Percentiles rank a stretch among this genome's conserved stretches.
Conservation (phyloP, 2,113 vertebrate species). For the Polyodon spathula region DNA sequence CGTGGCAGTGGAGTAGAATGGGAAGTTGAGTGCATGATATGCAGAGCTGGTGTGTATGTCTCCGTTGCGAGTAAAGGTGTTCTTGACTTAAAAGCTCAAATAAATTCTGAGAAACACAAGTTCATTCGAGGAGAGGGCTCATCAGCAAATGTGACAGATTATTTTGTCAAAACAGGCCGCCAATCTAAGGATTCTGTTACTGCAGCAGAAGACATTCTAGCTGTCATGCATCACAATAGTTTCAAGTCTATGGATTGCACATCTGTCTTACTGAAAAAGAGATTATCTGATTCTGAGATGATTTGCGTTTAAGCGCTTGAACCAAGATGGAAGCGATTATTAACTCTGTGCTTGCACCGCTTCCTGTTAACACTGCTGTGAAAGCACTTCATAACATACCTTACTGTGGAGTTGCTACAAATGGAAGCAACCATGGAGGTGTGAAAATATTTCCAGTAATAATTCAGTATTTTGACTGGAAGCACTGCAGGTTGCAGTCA, state of each 20-base stretch:
- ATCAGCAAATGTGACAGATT: not conserved
- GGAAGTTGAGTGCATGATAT: too few species aligned
- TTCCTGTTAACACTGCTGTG: too few species aligned
- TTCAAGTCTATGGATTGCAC: too few species aligned
- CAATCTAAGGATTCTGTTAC: not conserved
- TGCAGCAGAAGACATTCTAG: not conserved
- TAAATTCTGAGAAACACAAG: not conserved
- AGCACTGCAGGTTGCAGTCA: slow-evolving; percentile 17
- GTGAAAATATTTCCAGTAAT: slow-evolving; percentile 17
- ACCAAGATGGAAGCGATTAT: too few species aligned
- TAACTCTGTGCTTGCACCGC: too few species aligned
- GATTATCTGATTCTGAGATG: too few species aligned
- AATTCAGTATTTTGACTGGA: slow-evolving; percentile 20
- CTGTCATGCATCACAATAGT: slow-evolving; percentile 17
- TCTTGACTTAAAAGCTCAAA: slow-evolving; percentile 2
- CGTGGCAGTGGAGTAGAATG: too few species aligned
- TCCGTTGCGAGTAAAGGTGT: not conserved
- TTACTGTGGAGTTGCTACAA: slow-evolving; percentile 16
- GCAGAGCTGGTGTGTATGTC: too few species aligned
- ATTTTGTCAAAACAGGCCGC: not conserved
- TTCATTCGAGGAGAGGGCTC: not conserved
- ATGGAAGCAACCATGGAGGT: slow-evolving; percentile 15
- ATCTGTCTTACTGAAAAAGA: too few species aligned
- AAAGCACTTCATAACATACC: slow-evolving; percentile 18
- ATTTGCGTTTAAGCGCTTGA: too few species aligned